Evolutionary conservation across 2,113 vertebrate species (phyloP).

Genomic region (Ariopsis seemanni): DNA sequence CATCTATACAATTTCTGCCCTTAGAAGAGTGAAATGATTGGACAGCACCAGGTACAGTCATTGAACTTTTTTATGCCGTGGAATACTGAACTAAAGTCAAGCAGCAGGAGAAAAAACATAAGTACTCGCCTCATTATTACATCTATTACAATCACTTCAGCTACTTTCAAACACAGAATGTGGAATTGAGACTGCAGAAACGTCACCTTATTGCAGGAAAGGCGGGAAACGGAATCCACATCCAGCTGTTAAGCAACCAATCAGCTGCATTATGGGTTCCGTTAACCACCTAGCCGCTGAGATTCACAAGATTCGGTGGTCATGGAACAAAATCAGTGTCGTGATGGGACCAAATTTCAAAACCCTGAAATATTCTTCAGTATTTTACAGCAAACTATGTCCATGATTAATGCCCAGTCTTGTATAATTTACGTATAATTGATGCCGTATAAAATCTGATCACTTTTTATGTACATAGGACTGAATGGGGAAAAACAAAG

Average conservation of each 20-base stretch:
- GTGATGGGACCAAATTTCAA: neutral
- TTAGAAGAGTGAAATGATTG: neutral
- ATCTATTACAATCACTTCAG: neutral
- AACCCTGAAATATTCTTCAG: neutral
- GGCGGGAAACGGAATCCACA: slow-evolving; percentile 75
- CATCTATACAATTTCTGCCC: slow-evolving; percentile 28
- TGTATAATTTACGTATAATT: too few species aligned
- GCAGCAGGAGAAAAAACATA: neutral
- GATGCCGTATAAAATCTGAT: neutral
- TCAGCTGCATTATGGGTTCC: slow-evolving; percentile 86
- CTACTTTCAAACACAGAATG: neutral
- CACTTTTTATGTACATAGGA: too few species aligned
- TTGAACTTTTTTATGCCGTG: neutral
- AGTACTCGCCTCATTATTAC: neutral
- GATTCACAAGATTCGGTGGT: neutral
- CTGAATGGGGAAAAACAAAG: neutral
- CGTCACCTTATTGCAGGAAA: slow-evolving; percentile 55
- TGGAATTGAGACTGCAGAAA: neutral
- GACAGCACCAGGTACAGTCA: neutral
- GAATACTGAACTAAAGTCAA: neutral
- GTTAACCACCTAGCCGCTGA: slow-evolving; percentile 74
- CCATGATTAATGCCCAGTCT: neutral
- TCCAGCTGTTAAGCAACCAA: slow-evolving; percentile 68
- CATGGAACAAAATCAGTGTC: neutral
- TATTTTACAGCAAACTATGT: neutral